Evolutionary conservation across 1,140 invertebrate species (phyloP), one percentile per base, ranked within the genome.

Genomic region (Notospermus geniculatus): DNA sequence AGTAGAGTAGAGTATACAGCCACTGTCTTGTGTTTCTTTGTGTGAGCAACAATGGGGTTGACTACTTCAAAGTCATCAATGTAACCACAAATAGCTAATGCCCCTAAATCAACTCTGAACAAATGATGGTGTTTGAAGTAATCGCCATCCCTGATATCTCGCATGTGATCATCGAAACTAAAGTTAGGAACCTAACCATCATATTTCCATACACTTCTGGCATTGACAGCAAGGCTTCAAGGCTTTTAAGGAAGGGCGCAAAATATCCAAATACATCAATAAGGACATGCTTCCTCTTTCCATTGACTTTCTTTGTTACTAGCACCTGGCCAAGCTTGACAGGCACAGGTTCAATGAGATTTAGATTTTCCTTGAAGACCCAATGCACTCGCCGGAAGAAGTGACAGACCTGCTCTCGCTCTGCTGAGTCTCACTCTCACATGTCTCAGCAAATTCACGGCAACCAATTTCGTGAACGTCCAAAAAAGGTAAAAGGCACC

Each of bases 1-100:
- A 13, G 15, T 27, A 63, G 36, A 19, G 56, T 43, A 45, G 46
- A 56, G 55, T 50, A 59, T 17, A 54, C n/a, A 1, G 50, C 19
- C 57, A 56, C 59, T 25, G 53, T 53, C 29, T 41, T 45, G 32
- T 45, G 62, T 23, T 57, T 41, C 46, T 63, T 27, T 54, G 54
- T 15, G 17, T 62, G 54, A 11, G 54, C 22, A 2, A 54, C 60
- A 29, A 62, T 29, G 19, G 60, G 60, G 36, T 62, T 57, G 1
- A 57, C 54, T 57, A 62, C 39, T 62, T 62, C 60, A 29, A 62
- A 5, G 36, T 62, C 54, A 57, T 62, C 60, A n/a, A 29, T 57
- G 36, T 57, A 54, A 36, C 57, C 22, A 39, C 39, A 27, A 2
- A 62, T 27, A 22, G 56, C 54, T 25, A 62, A 39, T 2, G 54